These are phyloP conservation scores for Budorcas taxicolor DNA, from an alignment of 2,113 vertebrate species.

Conservation along the genomic window DNA sequence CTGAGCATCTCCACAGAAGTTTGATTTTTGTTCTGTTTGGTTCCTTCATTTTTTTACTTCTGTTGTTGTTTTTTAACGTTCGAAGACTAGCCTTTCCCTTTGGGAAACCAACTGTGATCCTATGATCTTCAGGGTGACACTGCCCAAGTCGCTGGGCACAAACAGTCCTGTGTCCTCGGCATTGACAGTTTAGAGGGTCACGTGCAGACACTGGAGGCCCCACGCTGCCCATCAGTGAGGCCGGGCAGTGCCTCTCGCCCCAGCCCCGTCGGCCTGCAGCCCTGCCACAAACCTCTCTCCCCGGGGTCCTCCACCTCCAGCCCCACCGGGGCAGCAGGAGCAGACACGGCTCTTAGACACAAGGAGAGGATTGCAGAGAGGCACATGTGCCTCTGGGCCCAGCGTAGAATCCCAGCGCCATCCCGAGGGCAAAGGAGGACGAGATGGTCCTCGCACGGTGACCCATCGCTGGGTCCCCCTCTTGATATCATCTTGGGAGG, in stretches of 20 bases:
- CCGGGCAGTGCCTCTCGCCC: not conserved
- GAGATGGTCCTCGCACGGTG: not conserved
- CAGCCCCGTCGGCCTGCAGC: not conserved
- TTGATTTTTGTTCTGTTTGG: constrained; percentile 41
- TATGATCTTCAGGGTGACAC: not conserved
- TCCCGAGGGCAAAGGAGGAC: not conserved
- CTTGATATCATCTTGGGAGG: not conserved
- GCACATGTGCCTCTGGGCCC: accelerated
- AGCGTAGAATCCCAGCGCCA: accelerated
- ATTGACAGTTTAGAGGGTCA: not conserved
- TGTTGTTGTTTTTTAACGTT: constrained; percentile 10
- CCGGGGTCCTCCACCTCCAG: not conserved
- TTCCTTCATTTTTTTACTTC: constrained; percentile 43
- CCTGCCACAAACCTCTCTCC: not conserved
- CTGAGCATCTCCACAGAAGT: constrained; percentile 36
- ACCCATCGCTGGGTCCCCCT: not conserved
- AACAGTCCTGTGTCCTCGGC: accelerated
- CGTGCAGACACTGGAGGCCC: accelerated
- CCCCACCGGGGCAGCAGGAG: not conserved
- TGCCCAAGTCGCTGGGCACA: not conserved
- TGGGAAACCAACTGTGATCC: not conserved
- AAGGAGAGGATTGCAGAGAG: not conserved
- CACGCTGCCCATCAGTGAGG: not conserved
- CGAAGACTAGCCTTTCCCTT: constrained; percentile 20
- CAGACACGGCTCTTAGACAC: not conserved